Conservation (phyloP, 2,113 vertebrate genomes). For the Ondatra zibethicus region DNA sequence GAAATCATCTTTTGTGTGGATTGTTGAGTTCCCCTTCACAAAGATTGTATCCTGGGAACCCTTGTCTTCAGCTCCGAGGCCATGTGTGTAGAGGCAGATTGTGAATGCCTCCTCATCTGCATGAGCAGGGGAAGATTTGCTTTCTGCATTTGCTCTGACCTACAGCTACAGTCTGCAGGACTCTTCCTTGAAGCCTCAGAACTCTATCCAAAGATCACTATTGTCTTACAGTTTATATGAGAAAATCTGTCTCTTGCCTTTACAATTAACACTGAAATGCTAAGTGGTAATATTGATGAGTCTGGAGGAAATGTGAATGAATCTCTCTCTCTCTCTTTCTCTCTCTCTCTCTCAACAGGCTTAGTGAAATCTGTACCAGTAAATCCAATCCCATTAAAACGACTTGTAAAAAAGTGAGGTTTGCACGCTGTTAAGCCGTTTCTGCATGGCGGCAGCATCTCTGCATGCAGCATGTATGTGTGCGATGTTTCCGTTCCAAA, state of each 20-base stretch:
- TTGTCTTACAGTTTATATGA: conserved; percentile 52
- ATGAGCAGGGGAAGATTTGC: conserved; percentile 1
- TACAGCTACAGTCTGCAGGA: conserved; percentile 4
- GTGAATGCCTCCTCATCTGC: conserved; percentile 44
- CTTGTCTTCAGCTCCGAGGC: conserved; percentile 33
- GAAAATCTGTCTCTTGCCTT: conserved; percentile 59
- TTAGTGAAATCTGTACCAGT: conserved; percentile 63
- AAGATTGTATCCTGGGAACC: conserved; percentile 53
- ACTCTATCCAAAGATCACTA: conserved; percentile 36
- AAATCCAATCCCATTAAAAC: conserved; percentile 74
- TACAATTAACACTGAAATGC: conserved; percentile 56
- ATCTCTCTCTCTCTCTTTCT: background rate
- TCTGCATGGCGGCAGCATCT: conserved; percentile 6
- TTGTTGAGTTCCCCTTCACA: conserved; percentile 58
- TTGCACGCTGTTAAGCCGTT: conserved; percentile 69
- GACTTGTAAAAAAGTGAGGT: conserved; percentile 64
- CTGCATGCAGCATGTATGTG: background rate
- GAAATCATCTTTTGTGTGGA: conserved; percentile 66
- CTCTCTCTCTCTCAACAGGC: background rate
- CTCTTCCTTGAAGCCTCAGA: conserved; percentile 52
- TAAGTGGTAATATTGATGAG: conserved; percentile 35
- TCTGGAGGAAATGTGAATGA: conserved; percentile 53
- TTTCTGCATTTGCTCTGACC: conserved; percentile 53
- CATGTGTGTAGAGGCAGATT: background rate
- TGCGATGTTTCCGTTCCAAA: conserved; percentile 18